Percentiles rank a stretch among this genome's conserved stretches.
These are phyloP conservation scores for Tiaroga cobitis DNA, from an alignment of 2,797 vertebrate species.

Conservation along the genomic window DNA sequence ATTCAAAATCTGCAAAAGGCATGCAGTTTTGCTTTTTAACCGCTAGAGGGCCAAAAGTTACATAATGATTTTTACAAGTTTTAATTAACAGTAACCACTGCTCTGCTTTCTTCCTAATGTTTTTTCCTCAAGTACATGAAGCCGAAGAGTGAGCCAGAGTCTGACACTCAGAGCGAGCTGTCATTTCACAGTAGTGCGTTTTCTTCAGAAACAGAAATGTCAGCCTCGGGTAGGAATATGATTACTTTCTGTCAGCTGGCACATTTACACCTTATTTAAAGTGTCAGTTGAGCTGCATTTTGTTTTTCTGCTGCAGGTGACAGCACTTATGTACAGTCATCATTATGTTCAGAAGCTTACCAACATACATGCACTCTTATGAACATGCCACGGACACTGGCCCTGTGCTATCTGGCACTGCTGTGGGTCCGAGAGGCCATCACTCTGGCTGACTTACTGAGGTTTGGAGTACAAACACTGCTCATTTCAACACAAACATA, in stretches of 20 bases:
- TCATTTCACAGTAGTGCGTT: not conserved
- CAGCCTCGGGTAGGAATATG: constrained; percentile 23
- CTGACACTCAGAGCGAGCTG: constrained; percentile 48
- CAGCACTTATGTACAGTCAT: not conserved
- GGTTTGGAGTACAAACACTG: constrained; percentile 72
- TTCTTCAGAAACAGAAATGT: not conserved
- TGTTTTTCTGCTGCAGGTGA: constrained; percentile 11
- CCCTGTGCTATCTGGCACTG: constrained; percentile 86
- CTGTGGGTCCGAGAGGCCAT: constrained; percentile 87
- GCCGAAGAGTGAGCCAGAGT: constrained; percentile 70
- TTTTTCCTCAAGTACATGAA: constrained; percentile 53
- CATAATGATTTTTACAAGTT: not conserved
- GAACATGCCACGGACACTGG: constrained; percentile 87
- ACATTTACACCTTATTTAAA: not conserved
- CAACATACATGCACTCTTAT: constrained; percentile 65
- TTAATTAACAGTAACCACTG: not conserved
- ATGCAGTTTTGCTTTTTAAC: not conserved
- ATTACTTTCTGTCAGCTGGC: not conserved
- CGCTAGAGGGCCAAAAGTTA: not conserved
- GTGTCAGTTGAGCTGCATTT: not conserved
- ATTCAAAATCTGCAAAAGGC: not conserved
- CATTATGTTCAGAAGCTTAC: not conserved
- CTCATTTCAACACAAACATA: not conserved
- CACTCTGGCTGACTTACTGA: constrained; percentile 87
- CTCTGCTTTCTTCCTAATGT: not conserved